Percentiles rank a stretch among this genome's conserved stretches.
phyloP scores from a whole-genome alignment of 23 tunicate genomes.

The Styela clava region DNA sequence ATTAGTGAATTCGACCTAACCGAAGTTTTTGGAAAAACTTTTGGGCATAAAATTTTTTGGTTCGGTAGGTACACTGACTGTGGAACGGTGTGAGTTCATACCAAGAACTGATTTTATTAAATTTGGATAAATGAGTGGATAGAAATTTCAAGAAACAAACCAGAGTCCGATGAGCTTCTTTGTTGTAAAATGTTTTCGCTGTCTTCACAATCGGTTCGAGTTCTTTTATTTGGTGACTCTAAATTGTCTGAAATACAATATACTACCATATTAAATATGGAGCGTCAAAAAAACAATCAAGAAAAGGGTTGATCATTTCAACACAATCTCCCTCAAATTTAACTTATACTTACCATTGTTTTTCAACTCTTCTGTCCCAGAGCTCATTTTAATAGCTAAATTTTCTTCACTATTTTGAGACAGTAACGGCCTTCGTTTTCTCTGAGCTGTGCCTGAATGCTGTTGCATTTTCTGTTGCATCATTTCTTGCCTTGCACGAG shows the following conservation, averaged over 20 bases:
- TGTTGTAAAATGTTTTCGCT: slow-evolving; percentile 12
- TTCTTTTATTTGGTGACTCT: slow-evolving; percentile 50
- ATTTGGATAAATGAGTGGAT: no score
- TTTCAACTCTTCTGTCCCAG: neutral
- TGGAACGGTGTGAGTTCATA: no score
- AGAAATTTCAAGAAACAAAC: slow-evolving; percentile 1
- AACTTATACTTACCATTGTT: neutral
- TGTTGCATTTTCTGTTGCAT: slow-evolving; percentile 49
- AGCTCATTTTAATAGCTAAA: neutral
- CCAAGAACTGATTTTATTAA: no score
- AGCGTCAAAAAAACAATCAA: neutral
- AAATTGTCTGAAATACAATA: neutral
- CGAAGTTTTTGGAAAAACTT: no score
- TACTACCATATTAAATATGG: neutral
- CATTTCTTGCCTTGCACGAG: slow-evolving; percentile 52
- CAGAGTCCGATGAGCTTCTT: slow-evolving; percentile 4
- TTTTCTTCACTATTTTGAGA: slow-evolving; percentile 36
- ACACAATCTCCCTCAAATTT: no score
- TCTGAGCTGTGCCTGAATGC: slow-evolving; percentile 24
- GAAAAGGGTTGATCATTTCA: neutral
- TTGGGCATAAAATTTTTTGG: no score
- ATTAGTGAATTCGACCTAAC: no score
- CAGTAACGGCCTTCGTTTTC: slow-evolving; percentile 61
- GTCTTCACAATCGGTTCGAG: slow-evolving; percentile 29
- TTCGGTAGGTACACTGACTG: no score